Percentiles rank a stretch among this genome's conserved stretches.
phyloP scores from a whole-genome alignment of 2,113 vertebrate genomes.

The Cynopterus brachyotis region DNA sequence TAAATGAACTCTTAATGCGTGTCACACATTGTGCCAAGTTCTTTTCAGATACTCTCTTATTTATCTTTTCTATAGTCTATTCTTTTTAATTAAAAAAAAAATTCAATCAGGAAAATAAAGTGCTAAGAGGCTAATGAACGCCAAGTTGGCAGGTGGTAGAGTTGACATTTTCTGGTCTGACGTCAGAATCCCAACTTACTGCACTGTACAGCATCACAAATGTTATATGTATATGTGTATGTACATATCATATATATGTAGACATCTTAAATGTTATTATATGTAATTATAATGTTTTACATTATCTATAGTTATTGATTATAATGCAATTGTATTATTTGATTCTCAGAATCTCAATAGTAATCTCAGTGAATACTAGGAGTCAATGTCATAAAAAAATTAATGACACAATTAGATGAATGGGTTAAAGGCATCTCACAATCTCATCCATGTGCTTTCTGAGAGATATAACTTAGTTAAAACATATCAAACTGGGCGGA shows the following conservation, averaged over 20 bases:
- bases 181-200: neutral
- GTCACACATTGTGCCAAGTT: neutral
- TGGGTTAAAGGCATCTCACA: neutral
- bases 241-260: neutral
- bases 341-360: neutral
- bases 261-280: neutral
- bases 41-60: neutral
- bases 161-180: neutral
- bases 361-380: neutral
- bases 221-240: neutral
- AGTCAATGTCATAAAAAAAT: neutral
- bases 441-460: neutral
- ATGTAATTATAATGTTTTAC: neutral
- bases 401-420: neutral
- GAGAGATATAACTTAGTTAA: neutral
- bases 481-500: neutral
- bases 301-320: neutral
- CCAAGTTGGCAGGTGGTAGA: neutral
- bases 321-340: neutral
- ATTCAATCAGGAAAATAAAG: neutral
- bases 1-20: neutral
- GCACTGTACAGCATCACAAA: neutral
- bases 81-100: neutral
- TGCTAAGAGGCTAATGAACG: neutral
- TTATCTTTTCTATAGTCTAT: neutral